Base-by-base conservation (phyloP, 2,888 invertebrate genomes). In the Microplitis manilae region DNA sequence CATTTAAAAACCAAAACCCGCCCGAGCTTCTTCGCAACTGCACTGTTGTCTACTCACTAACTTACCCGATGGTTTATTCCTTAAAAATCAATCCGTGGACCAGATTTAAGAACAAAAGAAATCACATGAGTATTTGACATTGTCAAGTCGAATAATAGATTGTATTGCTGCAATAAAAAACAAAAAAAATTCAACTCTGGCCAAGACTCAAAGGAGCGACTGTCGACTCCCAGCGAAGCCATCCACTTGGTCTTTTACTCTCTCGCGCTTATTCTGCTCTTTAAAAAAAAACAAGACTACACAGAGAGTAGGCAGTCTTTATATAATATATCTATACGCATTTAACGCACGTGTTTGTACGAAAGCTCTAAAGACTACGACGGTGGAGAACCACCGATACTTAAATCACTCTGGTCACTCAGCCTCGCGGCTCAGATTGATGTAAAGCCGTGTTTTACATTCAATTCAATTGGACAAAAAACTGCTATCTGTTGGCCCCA, bases 391-490 rank as follows among this genome's bases (percentile, higher is more conserved):
- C 50, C 50, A 50, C 83, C 85, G 84, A 86, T 87, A 85, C 87
- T 87, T 88, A 88, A 89, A 89, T 88, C 89, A 88, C 86, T 86
- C 84, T 79, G 87, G 87, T 89, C 89, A 89, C 87, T 88, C 88
- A 88, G 89, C 83, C 86, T 86, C 86, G 87, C 87, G 87, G 87
- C 85, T 87, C 86, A 86, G 88, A 89, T 89, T 89, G 89, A 89
- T 89, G 89, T 88, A 89, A 88, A 86, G 87, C 89, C 88, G 86
- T 89, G 89, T 89, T 89, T 89, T 89, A 89, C 89, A 89, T 89
- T 89, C 89, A 89, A 89, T 89, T 89, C 89, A 89, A 89, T 89
- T 89, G 89, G 89, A 86, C 87, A 89, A 88, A 89, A 89, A 89
- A 88, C 86, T 87, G 84, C 79, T 81, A 81, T 79, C 81, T 77